A percentile compares a stretch with the other conserved stretches of the same genome.
phyloP scores from a whole-genome alignment of 2,888 invertebrate genomes.

The Trilocha varians region DNA sequence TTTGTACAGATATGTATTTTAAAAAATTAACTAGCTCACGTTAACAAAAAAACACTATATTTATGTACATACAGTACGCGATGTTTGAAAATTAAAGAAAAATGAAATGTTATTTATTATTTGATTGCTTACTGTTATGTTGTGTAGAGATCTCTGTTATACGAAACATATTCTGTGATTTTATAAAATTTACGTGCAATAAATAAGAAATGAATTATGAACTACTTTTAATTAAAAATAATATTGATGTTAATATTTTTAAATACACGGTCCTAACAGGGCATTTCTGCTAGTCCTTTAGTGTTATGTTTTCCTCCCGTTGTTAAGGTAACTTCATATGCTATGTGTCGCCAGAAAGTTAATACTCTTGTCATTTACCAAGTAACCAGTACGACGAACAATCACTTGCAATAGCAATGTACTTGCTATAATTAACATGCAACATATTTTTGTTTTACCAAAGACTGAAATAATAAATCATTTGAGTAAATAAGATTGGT shows the following conservation, averaged over 20 bases:
- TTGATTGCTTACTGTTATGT: conserved; percentile 11
- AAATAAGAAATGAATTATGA: conserved; percentile 20
- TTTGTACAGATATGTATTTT: not conserved
- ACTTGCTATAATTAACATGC: conserved; percentile 9
- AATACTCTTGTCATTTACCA: conserved; percentile 1
- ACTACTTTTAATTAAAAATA: not conserved
- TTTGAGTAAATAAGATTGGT: conserved; percentile 53
- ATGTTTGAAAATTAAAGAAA: not conserved
- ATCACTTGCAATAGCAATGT: conserved; percentile 18
- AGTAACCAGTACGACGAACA: conserved; percentile 29
- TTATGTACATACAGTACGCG: not conserved
- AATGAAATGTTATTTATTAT: conserved; percentile 5
- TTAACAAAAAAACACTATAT: not conserved
- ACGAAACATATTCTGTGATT: conserved; percentile 53
- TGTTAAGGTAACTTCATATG: conserved; percentile 26
- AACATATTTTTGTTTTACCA: conserved; percentile 59
- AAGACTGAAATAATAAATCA: conserved; percentile 60
- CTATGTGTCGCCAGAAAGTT: conserved; percentile 29
- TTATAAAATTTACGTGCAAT: conserved; percentile 54
- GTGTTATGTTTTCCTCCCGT: conserved; percentile 23
- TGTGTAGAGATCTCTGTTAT: conserved; percentile 44
- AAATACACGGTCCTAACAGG: conserved; percentile 28
- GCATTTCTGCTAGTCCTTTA: conserved; percentile 35
- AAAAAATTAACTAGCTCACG: not conserved
- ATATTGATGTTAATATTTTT: conserved; percentile 4